Conservation (phyloP, 2,113 vertebrate genomes). For the Spermophilus dauricus region DNA sequence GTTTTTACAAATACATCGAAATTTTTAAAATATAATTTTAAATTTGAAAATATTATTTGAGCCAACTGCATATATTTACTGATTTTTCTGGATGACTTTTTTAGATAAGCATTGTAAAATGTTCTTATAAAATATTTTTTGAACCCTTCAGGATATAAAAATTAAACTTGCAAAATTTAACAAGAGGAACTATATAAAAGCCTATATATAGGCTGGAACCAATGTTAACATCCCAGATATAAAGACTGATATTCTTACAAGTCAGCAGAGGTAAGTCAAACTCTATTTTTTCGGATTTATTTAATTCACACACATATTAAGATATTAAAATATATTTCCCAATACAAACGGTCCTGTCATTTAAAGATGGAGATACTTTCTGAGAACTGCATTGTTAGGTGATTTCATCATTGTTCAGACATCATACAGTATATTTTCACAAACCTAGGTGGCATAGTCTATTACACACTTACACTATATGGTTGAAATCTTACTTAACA, state of each 20-base stretch:
- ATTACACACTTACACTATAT: not conserved
- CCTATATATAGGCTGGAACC: not conserved
- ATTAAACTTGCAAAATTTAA: not conserved
- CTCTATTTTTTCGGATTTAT: not conserved
- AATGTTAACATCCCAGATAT: not conserved
- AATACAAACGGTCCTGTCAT: not conserved
- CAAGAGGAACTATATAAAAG: not conserved
- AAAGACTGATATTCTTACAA: not conserved
- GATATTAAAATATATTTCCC: not conserved
- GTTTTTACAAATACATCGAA: not conserved
- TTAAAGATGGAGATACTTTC: not conserved
- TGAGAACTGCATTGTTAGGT: not conserved
- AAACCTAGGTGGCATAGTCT: not conserved
- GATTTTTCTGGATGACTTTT: not conserved
- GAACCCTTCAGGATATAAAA: not conserved
- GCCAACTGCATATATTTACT: not conserved
- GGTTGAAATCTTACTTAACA: not conserved
- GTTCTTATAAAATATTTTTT: constrained; percentile 9
- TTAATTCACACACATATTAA: not conserved
- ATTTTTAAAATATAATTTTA: not conserved
- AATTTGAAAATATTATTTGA: not conserved
- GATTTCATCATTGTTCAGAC: no score
- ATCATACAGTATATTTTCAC: not conserved
- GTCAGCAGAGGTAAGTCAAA: not conserved
- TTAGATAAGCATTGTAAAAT: not conserved